Evolutionary conservation across 2,113 vertebrate species (phyloP).

Genomic region (Garra rufa): DNA sequence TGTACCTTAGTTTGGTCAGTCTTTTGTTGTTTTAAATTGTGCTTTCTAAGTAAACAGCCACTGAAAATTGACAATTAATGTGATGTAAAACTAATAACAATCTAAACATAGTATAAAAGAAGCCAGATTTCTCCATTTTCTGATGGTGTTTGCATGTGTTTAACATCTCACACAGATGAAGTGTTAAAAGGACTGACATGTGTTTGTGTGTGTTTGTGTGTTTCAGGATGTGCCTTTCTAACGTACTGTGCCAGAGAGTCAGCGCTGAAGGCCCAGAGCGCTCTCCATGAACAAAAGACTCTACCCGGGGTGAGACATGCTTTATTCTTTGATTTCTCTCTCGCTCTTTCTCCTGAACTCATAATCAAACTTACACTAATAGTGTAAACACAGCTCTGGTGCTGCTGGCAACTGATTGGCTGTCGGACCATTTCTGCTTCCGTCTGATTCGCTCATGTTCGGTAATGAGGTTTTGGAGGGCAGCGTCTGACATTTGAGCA

Average conservation of each 20-base stretch:
- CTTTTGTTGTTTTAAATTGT: not conserved
- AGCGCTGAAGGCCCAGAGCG: slow-evolving; percentile 97
- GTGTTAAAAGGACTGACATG: slow-evolving; percentile 17
- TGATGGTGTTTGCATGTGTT: not conserved
- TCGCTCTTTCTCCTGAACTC: slow-evolving; percentile 1
- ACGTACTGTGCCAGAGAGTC: slow-evolving; percentile 98
- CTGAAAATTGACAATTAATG: not conserved
- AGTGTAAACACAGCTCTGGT: not conserved
- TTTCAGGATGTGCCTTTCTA: slow-evolving; percentile 94
- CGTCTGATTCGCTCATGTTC: not conserved
- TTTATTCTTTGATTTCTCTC: not conserved
- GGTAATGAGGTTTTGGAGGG: not conserved
- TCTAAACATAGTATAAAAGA: not conserved
- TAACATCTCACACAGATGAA: not conserved
- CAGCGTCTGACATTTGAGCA: not conserved
- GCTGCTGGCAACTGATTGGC: not conserved
- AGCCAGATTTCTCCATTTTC: not conserved
- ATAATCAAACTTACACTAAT: not conserved
- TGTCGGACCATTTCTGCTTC: not conserved
- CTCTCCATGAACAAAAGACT: slow-evolving; percentile 97
- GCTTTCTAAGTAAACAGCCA: not conserved
- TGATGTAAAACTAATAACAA: not conserved
- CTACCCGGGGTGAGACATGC: slow-evolving; percentile 91
- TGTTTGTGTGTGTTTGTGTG: slow-evolving; percentile 58
- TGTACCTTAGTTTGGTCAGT: too few relatives aligned